Evolutionary conservation across 2,888 invertebrate species (phyloP).

Genomic region (Oeneis ivallda): DNA sequence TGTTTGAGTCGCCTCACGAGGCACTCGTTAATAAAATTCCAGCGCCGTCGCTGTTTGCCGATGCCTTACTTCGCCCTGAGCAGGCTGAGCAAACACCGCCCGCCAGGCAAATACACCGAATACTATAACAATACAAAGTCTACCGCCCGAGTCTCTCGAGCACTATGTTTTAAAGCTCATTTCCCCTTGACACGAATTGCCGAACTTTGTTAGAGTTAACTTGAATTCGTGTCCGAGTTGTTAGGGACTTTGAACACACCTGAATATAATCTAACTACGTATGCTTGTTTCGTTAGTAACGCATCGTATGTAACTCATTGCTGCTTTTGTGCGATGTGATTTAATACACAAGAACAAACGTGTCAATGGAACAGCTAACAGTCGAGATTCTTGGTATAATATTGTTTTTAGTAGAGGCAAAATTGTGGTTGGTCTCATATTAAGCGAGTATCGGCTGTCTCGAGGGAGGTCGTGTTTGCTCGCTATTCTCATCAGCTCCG

Average conservation of each 20-base stretch:
- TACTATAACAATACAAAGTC: conserved; percentile 30
- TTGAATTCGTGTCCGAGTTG: conserved; percentile 63
- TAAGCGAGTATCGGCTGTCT: conserved; percentile 49
- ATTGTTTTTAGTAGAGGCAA: conserved; percentile 31
- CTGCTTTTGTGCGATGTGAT: conserved; percentile 1
- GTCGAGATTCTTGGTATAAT: neutral
- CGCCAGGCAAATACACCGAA: conserved; percentile 54
- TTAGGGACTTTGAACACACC: conserved; percentile 53
- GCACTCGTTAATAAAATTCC: conserved; percentile 49
- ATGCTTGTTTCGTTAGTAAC: neutral
- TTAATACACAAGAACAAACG: neutral
- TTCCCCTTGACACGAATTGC: conserved; percentile 27
- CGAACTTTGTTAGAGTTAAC: conserved; percentile 52
- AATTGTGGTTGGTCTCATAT: conserved; percentile 44
- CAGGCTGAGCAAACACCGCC: conserved; percentile 56
- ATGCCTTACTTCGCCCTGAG: conserved; percentile 45
- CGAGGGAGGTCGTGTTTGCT: conserved; percentile 53
- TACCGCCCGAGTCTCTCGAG: conserved; percentile 34
- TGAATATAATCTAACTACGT: conserved; percentile 36
- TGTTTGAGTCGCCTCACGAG: conserved; percentile 41
- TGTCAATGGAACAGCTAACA: conserved; percentile 30
- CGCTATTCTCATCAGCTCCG: conserved; percentile 40
- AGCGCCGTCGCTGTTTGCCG: conserved; percentile 44
- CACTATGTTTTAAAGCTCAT: conserved; percentile 36
- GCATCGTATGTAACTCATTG: conserved; percentile 25